These are phyloP conservation scores for Drosophila sp. DNA, from an alignment of 1,140 invertebrate species.

Conservation along the genomic window DNA sequence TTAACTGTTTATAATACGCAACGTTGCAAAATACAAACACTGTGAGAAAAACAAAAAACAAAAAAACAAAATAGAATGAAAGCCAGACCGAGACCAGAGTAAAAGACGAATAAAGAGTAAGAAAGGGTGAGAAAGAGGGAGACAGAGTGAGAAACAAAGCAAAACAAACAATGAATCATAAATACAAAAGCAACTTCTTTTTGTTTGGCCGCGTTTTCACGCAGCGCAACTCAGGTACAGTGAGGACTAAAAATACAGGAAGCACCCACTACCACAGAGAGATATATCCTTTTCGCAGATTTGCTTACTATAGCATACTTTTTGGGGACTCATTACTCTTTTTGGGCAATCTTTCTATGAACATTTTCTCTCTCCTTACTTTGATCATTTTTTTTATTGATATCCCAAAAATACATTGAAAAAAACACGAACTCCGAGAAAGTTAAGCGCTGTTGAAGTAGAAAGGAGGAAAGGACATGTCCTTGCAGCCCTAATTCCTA, in stretches of 20 bases:
- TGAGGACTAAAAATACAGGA: background rate
- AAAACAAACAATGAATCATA: conserved; percentile 57
- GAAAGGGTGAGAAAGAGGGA: background rate
- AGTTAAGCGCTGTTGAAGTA: no score
- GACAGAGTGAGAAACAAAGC: conserved; percentile 39
- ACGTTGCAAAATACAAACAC: conserved; percentile 57
- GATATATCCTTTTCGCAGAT: no score
- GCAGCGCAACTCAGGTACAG: background rate
- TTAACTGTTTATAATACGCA: conserved; percentile 79
- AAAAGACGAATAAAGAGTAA: background rate
- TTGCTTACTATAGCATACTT: no score
- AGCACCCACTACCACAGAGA: background rate
- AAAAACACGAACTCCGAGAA: no score
- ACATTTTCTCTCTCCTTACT: no score
- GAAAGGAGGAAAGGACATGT: no score
- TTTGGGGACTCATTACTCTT: no score
- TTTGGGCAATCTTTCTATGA: no score
- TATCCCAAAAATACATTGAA: no score
- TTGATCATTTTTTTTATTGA: no score
- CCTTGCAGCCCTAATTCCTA: no score
- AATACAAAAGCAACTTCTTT: conserved; percentile 47
- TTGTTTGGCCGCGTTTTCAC: background rate
- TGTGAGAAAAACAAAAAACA: no score
- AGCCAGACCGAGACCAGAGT: conserved; percentile 17
- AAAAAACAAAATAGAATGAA: background rate